Evolutionary conservation across 1,140 invertebrate genomes (phyloP).

Genomic region (Melitaea cinxia): DNA sequence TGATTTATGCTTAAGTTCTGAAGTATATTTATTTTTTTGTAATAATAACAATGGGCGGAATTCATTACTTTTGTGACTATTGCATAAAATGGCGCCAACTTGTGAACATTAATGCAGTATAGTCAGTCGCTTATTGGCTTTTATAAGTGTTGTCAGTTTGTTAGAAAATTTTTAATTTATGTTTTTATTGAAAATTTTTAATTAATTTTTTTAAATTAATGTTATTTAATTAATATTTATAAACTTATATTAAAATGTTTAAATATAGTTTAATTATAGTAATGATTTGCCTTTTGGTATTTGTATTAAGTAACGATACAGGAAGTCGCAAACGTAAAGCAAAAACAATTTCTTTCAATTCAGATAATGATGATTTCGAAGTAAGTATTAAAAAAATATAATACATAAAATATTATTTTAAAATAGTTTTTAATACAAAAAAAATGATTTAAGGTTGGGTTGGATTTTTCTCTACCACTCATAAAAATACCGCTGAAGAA

Average conservation of each 20-base stretch:
- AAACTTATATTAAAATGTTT: constrained; percentile 9
- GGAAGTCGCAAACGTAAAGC: constrained; percentile 39
- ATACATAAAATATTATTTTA: background rate
- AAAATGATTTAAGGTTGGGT: constrained; percentile 61
- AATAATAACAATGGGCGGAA: constrained; percentile 67
- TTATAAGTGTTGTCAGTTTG: constrained; percentile 24
- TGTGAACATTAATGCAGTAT: constrained; percentile 32
- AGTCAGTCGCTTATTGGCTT: constrained; percentile 44
- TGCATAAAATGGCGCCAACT: constrained; percentile 50
- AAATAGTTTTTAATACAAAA: background rate
- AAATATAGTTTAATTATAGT: background rate
- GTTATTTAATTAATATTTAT: background rate
- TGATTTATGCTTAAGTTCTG: too few relatives aligned
- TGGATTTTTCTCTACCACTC: constrained; percentile 75
- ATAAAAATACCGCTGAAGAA: constrained; percentile 74
- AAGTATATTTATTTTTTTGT: too few relatives aligned
- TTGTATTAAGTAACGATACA: constrained; percentile 34
- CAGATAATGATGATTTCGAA: constrained; percentile 54
- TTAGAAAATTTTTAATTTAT: background rate
- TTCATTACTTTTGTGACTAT: constrained; percentile 52
- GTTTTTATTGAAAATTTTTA: too few relatives aligned
- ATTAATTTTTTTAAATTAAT: too few relatives aligned
- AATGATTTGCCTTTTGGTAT: constrained; percentile 22
- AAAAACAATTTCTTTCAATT: constrained; percentile 62
- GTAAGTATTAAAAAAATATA: constrained; percentile 45